Conservation (phyloP, 1,140 invertebrate species). For the Lordiphosa stackelbergi region DNA sequence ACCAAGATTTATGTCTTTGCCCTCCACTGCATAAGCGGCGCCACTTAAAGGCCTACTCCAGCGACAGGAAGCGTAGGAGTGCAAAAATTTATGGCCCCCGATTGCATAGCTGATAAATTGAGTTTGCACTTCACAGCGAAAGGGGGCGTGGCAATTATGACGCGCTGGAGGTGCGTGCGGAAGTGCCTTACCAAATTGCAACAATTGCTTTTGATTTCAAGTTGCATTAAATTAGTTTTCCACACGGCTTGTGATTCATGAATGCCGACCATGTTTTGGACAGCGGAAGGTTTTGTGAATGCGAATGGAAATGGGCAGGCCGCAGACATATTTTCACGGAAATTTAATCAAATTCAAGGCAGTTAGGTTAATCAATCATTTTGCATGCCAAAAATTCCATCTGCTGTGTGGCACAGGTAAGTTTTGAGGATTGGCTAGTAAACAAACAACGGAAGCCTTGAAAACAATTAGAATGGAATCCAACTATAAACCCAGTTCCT, state of each 20-base stretch:
- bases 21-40: constrained; percentile 62
- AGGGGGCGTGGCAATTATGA: constrained; percentile 45
- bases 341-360: constrained; percentile 18
- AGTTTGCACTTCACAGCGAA: constrained; percentile 50
- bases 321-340: constrained; percentile 15
- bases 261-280: constrained; percentile 28
- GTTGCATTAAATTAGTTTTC: constrained; percentile 58
- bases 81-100: constrained; percentile 60
- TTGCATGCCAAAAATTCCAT: no score
- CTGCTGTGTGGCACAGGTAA: no score
- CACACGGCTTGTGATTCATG: constrained; percentile 46
- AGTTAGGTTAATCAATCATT: no score
- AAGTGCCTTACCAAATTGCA: constrained; percentile 63
- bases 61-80: constrained; percentile 2
- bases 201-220: constrained; percentile 56
- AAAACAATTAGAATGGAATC: no score
- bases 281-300: constrained; percentile 15
- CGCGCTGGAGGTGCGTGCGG: constrained; percentile 33
- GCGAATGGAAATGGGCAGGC: constrained; percentile 2
- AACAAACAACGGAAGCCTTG: no score
- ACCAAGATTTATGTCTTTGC: constrained; percentile 58
- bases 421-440: no score
- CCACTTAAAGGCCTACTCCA: constrained; percentile 58
- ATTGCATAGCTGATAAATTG: constrained; percentile 69
- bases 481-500: no score